Evolutionary conservation across 2,888 invertebrate genomes (phyloP).

Genomic region (Camponotus fellah): DNA sequence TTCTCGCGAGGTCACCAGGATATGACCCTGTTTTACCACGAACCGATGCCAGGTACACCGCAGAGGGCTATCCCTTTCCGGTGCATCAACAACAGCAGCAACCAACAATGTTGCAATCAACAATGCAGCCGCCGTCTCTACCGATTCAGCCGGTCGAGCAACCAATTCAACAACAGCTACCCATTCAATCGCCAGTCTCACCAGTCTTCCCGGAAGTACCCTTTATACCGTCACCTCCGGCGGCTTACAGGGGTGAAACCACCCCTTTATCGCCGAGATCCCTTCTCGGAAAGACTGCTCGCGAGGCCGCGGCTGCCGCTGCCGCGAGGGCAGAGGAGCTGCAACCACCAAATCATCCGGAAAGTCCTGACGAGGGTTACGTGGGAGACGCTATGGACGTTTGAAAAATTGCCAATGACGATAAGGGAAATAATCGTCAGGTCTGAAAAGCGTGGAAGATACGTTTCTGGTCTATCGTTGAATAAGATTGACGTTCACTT

Average conservation of each 20-base stretch:
- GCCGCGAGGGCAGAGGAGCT: conserved; percentile 88
- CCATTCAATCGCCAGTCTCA: conserved; percentile 77
- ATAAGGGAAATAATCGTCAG: not conserved
- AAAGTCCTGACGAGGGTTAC: conserved; percentile 95
- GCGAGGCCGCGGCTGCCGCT: conserved; percentile 87
- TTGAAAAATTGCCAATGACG: conserved; percentile 66
- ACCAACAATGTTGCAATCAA: conserved; percentile 66
- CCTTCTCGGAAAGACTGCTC: conserved; percentile 85
- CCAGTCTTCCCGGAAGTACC: conserved; percentile 84
- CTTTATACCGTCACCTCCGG: conserved; percentile 91
- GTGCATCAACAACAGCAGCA: conserved; percentile 73
- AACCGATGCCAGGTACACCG: conserved; percentile 89
- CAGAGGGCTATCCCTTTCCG: conserved; percentile 92
- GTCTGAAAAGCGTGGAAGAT: not conserved
- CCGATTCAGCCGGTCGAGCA: conserved; percentile 84
- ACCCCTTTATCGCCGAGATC: conserved; percentile 87
- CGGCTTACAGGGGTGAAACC: conserved; percentile 90
- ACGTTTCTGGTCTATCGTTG: conserved; percentile 14
- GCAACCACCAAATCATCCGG: conserved; percentile 87
- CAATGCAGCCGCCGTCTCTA: conserved; percentile 21
- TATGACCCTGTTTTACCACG: conserved; percentile 77
- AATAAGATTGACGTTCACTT: conserved; percentile 13
- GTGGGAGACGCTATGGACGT: conserved; percentile 90
- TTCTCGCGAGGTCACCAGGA: conserved; percentile 87
- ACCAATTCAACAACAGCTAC: conserved; percentile 82